Evolutionary conservation across 2,113 vertebrate species (phyloP).

Genomic region (Odontophorus gujanensis): DNA sequence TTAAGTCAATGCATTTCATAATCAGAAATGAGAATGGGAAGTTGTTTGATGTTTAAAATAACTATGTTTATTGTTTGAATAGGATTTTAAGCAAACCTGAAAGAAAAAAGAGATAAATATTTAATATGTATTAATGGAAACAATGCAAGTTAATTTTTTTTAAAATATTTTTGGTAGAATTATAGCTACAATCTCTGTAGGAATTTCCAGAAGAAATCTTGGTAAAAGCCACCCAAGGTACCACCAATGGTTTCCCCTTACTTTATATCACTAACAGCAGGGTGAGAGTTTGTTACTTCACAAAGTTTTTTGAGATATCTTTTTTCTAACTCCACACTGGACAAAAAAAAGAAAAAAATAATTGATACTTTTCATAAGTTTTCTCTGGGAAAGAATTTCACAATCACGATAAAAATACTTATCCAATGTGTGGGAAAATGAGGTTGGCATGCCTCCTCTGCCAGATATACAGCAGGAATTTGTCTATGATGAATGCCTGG

Average conservation of each 20-base stretch:
- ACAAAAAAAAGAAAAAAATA: not conserved
- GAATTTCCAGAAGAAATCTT: not conserved
- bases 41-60: not conserved
- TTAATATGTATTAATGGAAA: not conserved
- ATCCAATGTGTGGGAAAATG: constrained; percentile 48
- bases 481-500: not conserved
- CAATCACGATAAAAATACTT: not conserved
- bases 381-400: constrained; percentile 1
- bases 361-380: not conserved
- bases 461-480: not conserved
- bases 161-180: not conserved
- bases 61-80: not conserved
- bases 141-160: not conserved
- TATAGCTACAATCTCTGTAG: not conserved
- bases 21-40: not conserved
- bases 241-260: not conserved
- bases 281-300: not conserved
- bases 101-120: not conserved
- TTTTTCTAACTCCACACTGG: not conserved
- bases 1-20: not conserved
- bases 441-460: not conserved
- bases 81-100: not conserved
- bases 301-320: not conserved
- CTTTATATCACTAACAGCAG: not conserved
- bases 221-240: not conserved